Evolutionary conservation across 1,140 invertebrate genomes (phyloP), one percentile per base, ranked within the genome.

Genomic region (Procambarus clarkii): DNA sequence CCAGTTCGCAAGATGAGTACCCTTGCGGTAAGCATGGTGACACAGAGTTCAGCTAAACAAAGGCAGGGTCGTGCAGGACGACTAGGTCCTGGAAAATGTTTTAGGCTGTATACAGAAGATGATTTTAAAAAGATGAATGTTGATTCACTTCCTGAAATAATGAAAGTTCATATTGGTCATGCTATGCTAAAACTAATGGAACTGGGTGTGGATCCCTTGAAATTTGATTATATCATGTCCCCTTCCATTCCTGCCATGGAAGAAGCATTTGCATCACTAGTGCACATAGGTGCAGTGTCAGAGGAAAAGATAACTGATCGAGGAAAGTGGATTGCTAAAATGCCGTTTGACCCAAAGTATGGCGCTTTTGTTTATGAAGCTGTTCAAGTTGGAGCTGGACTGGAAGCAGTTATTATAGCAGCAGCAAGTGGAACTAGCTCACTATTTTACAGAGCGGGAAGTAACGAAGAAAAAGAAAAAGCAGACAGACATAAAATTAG

Each of bases 321-420:
- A 13, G 85, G 85, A n/a, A 78, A 78, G 46, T 87, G 85, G 85
- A 74, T 64, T 60, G 85, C 85, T 44, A 87, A 79, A n/a, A 87
- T 87, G 85, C 85, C 85, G 24, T 87, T 87, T 64, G 85, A 87
- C 45, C 85, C 85, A 54, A 71, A 60, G 34, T 87, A 78, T 64
- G 85, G 85, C 44, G 85, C 69, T 34, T 50, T 87, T 34, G 85
- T 87, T 34, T 78, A 87, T 45, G 74, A 87, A 13, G 85, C 85
- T 3, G 44, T 87, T 15, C 74, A 79, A 15, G 74, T 24, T 18
- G 85, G 74, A 15, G 54, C 74, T n/a, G 85, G 85, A 44, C 9
- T 87, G 50, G 85, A 87, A 60, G 85, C 76, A 13, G 60, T 87
- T 44, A 50, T 87, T 44, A 45, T 87, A 48, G 85, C 85, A 18